A percentile compares a stretch with the other conserved stretches of the same genome.
Evolutionary conservation across 1,140 invertebrate species (phyloP).

Genomic region (Penaeus vannamei): DNA sequence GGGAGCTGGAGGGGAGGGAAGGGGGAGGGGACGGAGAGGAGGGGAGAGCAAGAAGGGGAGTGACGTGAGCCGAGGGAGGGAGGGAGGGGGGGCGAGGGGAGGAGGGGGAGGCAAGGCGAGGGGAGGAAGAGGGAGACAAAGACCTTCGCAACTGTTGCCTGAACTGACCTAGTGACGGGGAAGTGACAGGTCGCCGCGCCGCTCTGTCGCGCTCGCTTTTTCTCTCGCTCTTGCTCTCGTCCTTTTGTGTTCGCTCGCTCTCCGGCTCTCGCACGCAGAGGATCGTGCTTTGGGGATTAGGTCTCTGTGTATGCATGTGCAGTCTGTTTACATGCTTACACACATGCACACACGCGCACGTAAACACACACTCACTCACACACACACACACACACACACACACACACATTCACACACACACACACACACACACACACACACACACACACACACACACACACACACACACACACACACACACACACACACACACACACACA

Average conservation of each 20-base stretch:
- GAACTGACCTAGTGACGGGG: too few relatives aligned
- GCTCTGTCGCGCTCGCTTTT: neutral
- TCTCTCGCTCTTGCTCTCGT: neutral
- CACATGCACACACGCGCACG: too few relatives aligned
- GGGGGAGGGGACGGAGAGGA: neutral
- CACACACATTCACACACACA: neutral
- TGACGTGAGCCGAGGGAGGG: constrained; percentile 20
- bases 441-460: constrained; percentile 22
- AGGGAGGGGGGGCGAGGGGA: constrained; percentile 32
- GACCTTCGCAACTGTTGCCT: too few relatives aligned
- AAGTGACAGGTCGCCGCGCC: neutral
- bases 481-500: neutral
- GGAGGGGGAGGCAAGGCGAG: neutral
- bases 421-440: constrained; percentile 35
- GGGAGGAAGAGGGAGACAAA: constrained; percentile 25
- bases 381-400: constrained; percentile 8
- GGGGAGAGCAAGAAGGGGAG: constrained; percentile 19
- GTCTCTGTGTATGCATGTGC: neutral
- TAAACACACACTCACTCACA: too few relatives aligned
- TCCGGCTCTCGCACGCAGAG: neutral
- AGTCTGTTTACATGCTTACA: too few relatives aligned
- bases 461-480: neutral
- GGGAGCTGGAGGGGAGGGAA: neutral
- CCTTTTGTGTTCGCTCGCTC: neutral
- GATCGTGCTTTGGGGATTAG: too few relatives aligned